Evolutionary conservation across 2,113 vertebrate genomes (phyloP), one percentile per base, ranked within the genome.

Genomic region (Zapus hudsonius): DNA sequence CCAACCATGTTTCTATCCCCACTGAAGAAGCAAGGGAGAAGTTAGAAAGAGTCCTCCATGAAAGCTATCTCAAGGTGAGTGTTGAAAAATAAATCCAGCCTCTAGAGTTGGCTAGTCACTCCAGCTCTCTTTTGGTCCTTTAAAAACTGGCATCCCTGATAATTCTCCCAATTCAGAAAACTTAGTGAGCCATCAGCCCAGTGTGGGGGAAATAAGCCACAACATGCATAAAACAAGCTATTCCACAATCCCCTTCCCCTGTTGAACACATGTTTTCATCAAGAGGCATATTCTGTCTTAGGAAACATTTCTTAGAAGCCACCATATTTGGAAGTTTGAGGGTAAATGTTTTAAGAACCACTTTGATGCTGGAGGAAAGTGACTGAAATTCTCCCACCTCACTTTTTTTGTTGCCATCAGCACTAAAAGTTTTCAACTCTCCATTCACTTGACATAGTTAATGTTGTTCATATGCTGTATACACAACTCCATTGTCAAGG

Each of bases 221-320:
- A 44, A 70, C 47, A 33, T 59, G 55, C 55, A 44, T 86, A 87
- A 81, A 64, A 81, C 40, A 90, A 75, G 73, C 52, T 87, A 59
- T 78, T 73, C 57, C 4, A 40, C 0, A 5, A 86, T 87, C 63
- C 79, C 66, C 76, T 89, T 82, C 59, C 87, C 76, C 78, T 85
- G 74, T 66, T 84, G 92, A 96, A 84, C n/a, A 87, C 72, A 69
- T 1, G 23, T 91, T 93, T 94, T 89, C 42, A 66, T 59, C 91
- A 89, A 95, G 73, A 95, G 78, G 78, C 92, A 92, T 27, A 90
- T 91, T 95, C 59, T 7, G 9, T 80, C 76, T 66, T 67, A 75
- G 91, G 64, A 94, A 92, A 91, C 55, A 61, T 61, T 81, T 91
- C 93, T 91, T 79, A 94, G 61, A 93, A 95, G 84, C 52, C 91